Percentiles rank a stretch among this genome's conserved stretches.
These are phyloP conservation scores for Scylla paramamosain DNA, from an alignment of 1,140 invertebrate genomes.

Conservation along the genomic window DNA sequence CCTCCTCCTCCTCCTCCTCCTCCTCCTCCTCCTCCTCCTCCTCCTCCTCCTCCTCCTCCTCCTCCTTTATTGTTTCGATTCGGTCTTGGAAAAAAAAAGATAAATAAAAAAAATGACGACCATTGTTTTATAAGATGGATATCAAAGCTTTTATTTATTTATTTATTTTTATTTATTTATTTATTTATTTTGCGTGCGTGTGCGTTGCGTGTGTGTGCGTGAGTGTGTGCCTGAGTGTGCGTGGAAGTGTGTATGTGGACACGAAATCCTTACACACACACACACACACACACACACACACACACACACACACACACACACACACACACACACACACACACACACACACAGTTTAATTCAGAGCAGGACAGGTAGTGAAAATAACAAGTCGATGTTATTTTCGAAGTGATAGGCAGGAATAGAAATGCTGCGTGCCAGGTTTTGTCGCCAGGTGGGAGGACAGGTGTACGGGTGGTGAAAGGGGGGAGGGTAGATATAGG, in stretches of 20 bases:
- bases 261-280: not conserved
- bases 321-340: slow-evolving; percentile 43
- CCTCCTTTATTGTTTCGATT: not conserved
- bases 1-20: not conserved
- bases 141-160: not conserved
- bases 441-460: no score
- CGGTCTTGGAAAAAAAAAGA: no score
- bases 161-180: not conserved
- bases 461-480: no score
- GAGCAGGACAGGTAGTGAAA: not conserved
- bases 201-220: not conserved
- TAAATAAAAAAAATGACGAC: not conserved
- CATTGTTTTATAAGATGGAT: no score
- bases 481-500: no score
- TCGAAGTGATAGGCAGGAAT: no score
- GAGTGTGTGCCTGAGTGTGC: not conserved
- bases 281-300: slow-evolving; percentile 47
- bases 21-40: not conserved
- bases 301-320: slow-evolving; percentile 10
- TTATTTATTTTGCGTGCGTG: not conserved
- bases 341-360: slow-evolving; percentile 32
- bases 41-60: not conserved
- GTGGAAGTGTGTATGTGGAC: not conserved
- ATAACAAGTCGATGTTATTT: not conserved
- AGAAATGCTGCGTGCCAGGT: no score